These are phyloP conservation scores for Theonella swinhoei DNA, from an alignment of 37 sponge, comb jelly and placozoan genomes.

Conservation along the genomic window DNA sequence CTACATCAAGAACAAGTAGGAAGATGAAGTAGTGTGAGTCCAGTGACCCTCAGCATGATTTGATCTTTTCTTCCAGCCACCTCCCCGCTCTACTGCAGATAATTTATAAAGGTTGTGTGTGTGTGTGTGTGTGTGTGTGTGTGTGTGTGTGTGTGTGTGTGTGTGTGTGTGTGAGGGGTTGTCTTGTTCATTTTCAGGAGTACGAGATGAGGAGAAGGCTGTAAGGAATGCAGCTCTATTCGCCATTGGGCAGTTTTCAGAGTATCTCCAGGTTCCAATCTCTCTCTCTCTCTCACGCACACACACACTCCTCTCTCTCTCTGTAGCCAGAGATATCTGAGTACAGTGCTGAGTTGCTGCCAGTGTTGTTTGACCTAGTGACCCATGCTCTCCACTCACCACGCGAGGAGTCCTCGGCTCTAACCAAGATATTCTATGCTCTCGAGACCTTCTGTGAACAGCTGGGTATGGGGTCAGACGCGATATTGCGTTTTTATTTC, in stretches of 20 bases:
- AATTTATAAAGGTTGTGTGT: conserved; percentile 38
- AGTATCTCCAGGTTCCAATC: conserved; percentile 78
- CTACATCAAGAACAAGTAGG: conserved; percentile 69
- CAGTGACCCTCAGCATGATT: too few relatives aligned
- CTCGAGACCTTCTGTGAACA: conserved; percentile 93
- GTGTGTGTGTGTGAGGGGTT: conserved; percentile 5
- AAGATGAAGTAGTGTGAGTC: too few relatives aligned
- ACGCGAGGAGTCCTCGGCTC: conserved; percentile 17
- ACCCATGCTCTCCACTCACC: conserved; percentile 6
- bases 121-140: conserved; percentile 15
- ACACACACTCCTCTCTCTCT: background rate
- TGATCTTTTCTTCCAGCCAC: conserved; percentile 8
- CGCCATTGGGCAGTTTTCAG: conserved; percentile 96
- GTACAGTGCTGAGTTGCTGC: conserved; percentile 70
- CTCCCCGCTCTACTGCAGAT: conserved; percentile 18
- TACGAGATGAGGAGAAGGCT: conserved; percentile 59
- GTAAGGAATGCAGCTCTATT: conserved; percentile 96
- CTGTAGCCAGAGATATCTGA: conserved; percentile 78
- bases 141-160: background rate
- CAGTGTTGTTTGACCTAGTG: conserved; percentile 75
- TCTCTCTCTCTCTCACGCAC: background rate
- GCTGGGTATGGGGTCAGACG: conserved; percentile 55
- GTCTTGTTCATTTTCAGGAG: conserved; percentile 18
- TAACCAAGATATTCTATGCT: conserved; percentile 93
- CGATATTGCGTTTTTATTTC: background rate